These are phyloP conservation scores for Nowickia ferox DNA, from an alignment of 2,888 invertebrate species.

Conservation along the genomic window DNA sequence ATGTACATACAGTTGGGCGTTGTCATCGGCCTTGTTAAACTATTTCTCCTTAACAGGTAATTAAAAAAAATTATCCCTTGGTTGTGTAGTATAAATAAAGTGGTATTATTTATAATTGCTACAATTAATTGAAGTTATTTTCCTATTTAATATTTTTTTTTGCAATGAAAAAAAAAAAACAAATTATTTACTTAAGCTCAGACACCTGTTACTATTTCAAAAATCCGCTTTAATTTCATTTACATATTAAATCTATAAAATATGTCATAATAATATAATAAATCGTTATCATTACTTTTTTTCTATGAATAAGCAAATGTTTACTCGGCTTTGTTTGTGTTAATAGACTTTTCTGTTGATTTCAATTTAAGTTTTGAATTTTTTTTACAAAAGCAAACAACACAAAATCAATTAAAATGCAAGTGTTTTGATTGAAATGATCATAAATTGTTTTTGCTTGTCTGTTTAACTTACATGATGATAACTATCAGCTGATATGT, in stretches of 20 bases:
- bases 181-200: background rate
- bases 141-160: background rate
- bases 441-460: constrained; percentile 9
- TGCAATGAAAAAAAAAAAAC: background rate
- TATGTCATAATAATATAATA: constrained; percentile 55
- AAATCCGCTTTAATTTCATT: constrained; percentile 60
- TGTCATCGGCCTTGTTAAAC: background rate
- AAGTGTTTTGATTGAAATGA: constrained; percentile 27
- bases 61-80: constrained; percentile 31
- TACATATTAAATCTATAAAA: constrained; percentile 50
- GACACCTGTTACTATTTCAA: constrained; percentile 50
- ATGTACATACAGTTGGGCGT: background rate
- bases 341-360: background rate
- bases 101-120: constrained; percentile 9
- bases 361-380: constrained; percentile 9
- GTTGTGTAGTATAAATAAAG: background rate
- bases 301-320: background rate
- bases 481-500: constrained; percentile 86
- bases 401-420: constrained; percentile 18
- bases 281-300: constrained; percentile 45
- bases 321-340: constrained; percentile 42
- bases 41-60: constrained; percentile 4
- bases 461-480: constrained; percentile 80
- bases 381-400: constrained; percentile 7
- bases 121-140: constrained; percentile 10